phyloP scores from a whole-genome alignment of 2,113 vertebrate species.

The Pollachius pollachius region DNA sequence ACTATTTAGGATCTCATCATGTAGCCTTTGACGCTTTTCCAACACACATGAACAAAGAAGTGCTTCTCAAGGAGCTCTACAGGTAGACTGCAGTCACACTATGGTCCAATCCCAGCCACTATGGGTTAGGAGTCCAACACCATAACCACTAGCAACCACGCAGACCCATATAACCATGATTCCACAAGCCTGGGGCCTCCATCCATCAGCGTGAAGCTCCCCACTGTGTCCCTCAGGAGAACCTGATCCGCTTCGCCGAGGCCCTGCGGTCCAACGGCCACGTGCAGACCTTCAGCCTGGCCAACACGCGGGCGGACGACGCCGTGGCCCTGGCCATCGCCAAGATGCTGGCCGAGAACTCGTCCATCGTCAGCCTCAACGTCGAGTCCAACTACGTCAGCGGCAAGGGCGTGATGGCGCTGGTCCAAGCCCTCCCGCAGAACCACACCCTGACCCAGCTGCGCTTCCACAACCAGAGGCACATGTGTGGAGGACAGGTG shows the following conservation, averaged over 20 bases:
- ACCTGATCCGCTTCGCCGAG: conserved; percentile 85
- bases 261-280: conserved; percentile 84
- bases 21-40: too few species aligned
- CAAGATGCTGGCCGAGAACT: conserved; percentile 86
- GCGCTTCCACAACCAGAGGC: conserved; percentile 96
- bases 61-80: too few species aligned
- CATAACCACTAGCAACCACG: too few species aligned
- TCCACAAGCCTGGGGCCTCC: too few species aligned
- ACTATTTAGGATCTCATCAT: too few species aligned
- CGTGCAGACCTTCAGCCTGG: conserved; percentile 85
- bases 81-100: too few species aligned
- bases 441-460: conserved; percentile 89
- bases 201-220: too few species aligned
- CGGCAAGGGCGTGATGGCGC: conserved; percentile 88
- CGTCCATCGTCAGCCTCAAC: conserved; percentile 84
- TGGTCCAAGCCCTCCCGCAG: conserved; percentile 84
- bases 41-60: too few species aligned
- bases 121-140: too few species aligned
- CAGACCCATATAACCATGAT: too few species aligned
- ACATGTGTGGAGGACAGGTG: conserved; percentile 90
- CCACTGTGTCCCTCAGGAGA: conserved; percentile 66
- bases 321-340: conserved; percentile 83
- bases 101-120: too few species aligned
- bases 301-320: conserved; percentile 91
- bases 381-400: conserved; percentile 96